phyloP scores from a whole-genome alignment of 2,113 vertebrate genomes.

The Callaeas wilsoni region DNA sequence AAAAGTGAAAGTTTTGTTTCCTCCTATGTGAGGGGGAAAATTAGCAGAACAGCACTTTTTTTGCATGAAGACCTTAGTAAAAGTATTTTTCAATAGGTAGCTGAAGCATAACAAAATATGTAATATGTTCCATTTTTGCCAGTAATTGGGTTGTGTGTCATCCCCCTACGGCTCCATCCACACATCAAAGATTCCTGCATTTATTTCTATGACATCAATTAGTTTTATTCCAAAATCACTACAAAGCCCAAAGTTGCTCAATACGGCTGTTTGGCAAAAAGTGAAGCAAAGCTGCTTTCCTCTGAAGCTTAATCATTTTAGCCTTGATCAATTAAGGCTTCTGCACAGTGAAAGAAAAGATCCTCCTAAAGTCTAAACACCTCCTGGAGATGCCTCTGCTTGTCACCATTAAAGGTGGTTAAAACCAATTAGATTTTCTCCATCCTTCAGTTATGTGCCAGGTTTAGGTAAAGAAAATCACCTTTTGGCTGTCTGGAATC shows the following conservation, averaged over 20 bases:
- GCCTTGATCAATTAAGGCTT: neutral
- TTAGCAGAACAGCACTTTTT: neutral
- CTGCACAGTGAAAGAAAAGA: neutral
- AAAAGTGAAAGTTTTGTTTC: neutral
- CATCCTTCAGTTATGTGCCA: neutral
- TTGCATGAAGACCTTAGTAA: neutral
- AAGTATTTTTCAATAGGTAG: neutral
- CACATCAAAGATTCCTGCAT: neutral
- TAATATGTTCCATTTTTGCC: neutral
- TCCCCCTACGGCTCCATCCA: neutral
- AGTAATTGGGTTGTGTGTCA: neutral
- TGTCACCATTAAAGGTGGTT: neutral
- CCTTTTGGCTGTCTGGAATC: neutral
- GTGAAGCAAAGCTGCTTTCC: neutral
- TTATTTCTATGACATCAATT: neutral
- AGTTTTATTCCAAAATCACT: slow-evolving; percentile 4
- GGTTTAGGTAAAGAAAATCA: neutral
- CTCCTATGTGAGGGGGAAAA: neutral
- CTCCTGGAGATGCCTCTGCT: neutral
- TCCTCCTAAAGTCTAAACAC: neutral
- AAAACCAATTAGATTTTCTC: neutral
- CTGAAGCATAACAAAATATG: neutral
- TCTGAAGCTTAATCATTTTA: neutral
- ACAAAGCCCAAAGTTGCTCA: neutral
- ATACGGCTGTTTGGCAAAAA: too few relatives aligned